Evolutionary conservation across 2,888 invertebrate species (phyloP), one percentile per base, ranked within the genome.

Genomic region (Diaperis boleti): DNA sequence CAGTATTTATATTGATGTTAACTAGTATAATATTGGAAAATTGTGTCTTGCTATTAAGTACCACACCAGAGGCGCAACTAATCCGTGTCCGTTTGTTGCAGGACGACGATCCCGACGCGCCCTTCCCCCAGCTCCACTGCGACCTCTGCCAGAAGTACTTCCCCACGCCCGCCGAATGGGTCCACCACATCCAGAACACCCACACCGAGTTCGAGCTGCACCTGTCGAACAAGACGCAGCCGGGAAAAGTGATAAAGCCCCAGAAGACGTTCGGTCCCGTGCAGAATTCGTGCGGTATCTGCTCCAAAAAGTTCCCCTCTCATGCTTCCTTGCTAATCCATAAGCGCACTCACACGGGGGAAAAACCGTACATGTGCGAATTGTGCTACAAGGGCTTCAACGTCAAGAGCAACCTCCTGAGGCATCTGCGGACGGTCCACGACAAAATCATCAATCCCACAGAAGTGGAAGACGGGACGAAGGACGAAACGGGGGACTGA

Each of bases 81-180:
- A n/a, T n/a, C n/a, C n/a, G n/a, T n/a, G n/a, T n/a, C n/a, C n/a
- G n/a, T 15, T n/a, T n/a, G 17, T 75, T 88, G 86, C 86, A 76
- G 75, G 74, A 88, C 42, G 88, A 88, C 72, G 88, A 89, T 74
- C 87, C 89, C 31, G 87, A 88, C 65, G 90, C 90, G 65, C 88
- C 83, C 50, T 85, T 85, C 72, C 86, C 92, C n/a, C 85, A 92
- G 35, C 81, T 92, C 4, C 88, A 89, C 56, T 92, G 92, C 79
- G 92, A 92, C 75, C 82, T 92, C 11, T 92, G 92, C 73, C 90
- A 85, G 85, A 90, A 85, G 84, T 85, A 84, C 80, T 90, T 89
- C 83, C 86, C 89, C 39, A 92, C 92, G 63, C 93, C 94, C 0
- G 92, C 88, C 13, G 92, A 92, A 81, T 94, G 94, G 94, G 94